Base-by-base conservation (phyloP, 2,888 invertebrate genomes). In the Cosmopolites sordidus region DNA sequence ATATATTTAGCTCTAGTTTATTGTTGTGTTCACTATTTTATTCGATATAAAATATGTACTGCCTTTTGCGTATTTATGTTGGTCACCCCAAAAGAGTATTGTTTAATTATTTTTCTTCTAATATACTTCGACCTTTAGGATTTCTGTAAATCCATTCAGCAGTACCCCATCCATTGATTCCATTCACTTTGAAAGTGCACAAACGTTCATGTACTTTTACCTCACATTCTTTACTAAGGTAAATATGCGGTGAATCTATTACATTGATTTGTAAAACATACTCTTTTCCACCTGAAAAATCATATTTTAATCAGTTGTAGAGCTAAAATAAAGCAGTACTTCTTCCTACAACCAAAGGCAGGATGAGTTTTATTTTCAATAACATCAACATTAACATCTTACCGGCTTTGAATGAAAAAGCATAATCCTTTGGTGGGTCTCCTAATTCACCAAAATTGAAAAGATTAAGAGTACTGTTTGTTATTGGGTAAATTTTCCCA, bases 101-200 rank as follows among this genome's bases (percentile, higher is more conserved):
- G n/a, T 22, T 22, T 22, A 5, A 22, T 22, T 22, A 5, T 22
- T 22, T 8, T 33, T 33, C 12, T 9, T 33, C 12, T n/a, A 33
- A 33, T n/a, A 43, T 52, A 44, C 60, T 58, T 51, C 63, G 65
- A 46, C 70, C 66, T 56, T 60, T 48, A 6, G 73, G 64, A 58
- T 83, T 80, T 59, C 82, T 77, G 64, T 84, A 86, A 46, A 82
- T 78, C 79, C 83, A 84, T 66, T 86, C 86, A 0, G 80, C 78
- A 52, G 82, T 79, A 0, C 84, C 84, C 72, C 80, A 80, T 0
- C 84, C 86, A 55, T 76, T 78, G 0, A 79, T 64, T 0, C 82
- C 84, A 64, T 86, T 83, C 1, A 84, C 78, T 41, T 76, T 73
- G 51, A 79, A 82, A 8, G 70, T 72, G 53, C 79, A 79, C 73